Evolutionary conservation across 2,888 invertebrate genomes (phyloP).

Genomic region (Leucoptera coffeella): DNA sequence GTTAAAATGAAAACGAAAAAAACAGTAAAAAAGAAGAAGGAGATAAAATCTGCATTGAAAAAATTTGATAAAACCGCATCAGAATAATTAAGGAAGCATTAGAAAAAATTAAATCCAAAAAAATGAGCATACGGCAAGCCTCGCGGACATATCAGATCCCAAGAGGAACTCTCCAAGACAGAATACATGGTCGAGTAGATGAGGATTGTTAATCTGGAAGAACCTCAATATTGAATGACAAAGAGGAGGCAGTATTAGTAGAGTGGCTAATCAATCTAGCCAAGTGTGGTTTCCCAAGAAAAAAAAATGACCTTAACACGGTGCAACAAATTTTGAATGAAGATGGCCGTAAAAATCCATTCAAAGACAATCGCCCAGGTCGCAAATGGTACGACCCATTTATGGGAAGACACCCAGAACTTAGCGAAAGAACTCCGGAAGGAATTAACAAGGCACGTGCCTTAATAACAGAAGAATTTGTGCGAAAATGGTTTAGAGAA

Average conservation of each 20-base stretch:
- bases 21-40: background rate
- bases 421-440: background rate
- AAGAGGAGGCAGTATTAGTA: background rate
- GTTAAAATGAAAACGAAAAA: background rate
- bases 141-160: background rate
- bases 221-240: background rate
- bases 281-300: background rate
- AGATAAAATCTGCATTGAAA: conserved; percentile 4
- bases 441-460: background rate
- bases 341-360: background rate
- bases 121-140: conserved; percentile 4
- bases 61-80: conserved; percentile 7
- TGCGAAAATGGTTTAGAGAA: background rate
- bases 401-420: background rate
- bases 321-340: background rate
- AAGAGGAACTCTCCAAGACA: background rate
- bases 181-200: background rate
- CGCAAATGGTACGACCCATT: background rate
- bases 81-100: conserved; percentile 6
- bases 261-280: background rate
- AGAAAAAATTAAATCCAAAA: too few species aligned
- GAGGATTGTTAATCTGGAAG: background rate
- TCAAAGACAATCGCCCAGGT: background rate
- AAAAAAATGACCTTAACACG: background rate
- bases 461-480: background rate